Base-by-base conservation (phyloP, 2,888 invertebrate genomes). In the Galerucella calmariensis region DNA sequence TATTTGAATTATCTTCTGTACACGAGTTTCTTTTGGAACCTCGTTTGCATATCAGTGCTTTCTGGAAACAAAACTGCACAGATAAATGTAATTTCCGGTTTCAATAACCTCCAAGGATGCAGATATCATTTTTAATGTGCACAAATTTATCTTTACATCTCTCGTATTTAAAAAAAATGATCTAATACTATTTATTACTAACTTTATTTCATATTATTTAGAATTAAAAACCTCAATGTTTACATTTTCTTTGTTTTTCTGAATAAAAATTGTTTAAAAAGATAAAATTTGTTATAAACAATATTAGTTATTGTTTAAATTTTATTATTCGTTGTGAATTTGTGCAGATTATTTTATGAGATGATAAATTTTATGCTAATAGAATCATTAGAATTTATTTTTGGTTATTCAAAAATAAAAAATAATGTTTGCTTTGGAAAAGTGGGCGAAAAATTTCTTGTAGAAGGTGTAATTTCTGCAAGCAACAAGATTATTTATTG, bases 51-150 rank as follows among this genome's bases (percentile, higher is more conserved):
- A 56, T 56, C 56, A 83, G 82, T 79, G 78, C 75, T 76, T 85
- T 84, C 85, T 84, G 82, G 78, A 84, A 84, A 86, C 83, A 84
- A 85, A 85, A 84, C 85, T 84, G 85, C 84, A 85, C 82, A 82
- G 85, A 12, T 48, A 48, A 14, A 86, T 84, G 85, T 85, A 80
- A 79, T 78, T 83, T 86, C 86, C 86, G 86, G 86, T 84, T 85
- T 82, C 86, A 86, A 86, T 85, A 86, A 86, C 86, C 86, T 85
- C 85, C 81, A 83, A 81, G 80, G 82, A 82, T 79, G 78, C 78
- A 81, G 82, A 80, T 69, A 59, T 68, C 70, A 72, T 48, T 63
- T 66, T 46, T 59, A 72, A 70, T 62, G 66, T 75, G 73, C 62
- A 72, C 20, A 58, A 69, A 53, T 69, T 58, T 59, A 69, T 72